These are phyloP conservation scores for Zaprionus tsacasi DNA, from an alignment of 1,140 invertebrate genomes.

Conservation along the genomic window DNA sequence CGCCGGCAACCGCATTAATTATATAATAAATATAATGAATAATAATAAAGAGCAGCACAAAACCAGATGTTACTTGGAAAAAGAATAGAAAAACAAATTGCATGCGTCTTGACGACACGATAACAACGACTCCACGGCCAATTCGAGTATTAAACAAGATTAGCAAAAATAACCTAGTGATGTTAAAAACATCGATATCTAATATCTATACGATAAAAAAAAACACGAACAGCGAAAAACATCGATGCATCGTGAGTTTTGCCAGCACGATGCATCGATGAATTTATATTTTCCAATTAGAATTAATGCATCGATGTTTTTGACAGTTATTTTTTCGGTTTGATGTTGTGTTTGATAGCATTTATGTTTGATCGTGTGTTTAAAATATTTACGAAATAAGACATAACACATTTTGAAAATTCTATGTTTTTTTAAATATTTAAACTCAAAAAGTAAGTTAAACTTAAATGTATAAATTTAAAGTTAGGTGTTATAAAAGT, in stretches of 20 bases:
- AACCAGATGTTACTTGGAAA: conserved; percentile 76
- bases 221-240: not conserved
- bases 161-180: not conserved
- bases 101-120: conserved; percentile 65
- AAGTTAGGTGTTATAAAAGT: not conserved
- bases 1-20: conserved; percentile 75
- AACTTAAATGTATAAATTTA: not conserved
- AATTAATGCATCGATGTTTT: not conserved
- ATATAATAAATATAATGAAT: conserved; percentile 84
- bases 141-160: conserved; percentile 3
- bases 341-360: not conserved
- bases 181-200: conserved; percentile 5
- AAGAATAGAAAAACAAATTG: conserved; percentile 75
- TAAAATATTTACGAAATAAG: not conserved
- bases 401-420: not conserved
- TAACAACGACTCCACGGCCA: conserved; percentile 17
- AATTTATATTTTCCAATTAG: not conserved
- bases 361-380: not conserved
- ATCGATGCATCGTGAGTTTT: not conserved
- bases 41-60: conserved; percentile 78
- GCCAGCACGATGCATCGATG: not conserved
- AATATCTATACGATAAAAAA: not conserved
- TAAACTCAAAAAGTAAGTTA: not conserved
- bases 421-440: not conserved
- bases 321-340: not conserved